Base-by-base conservation (phyloP, 2,888 invertebrate species). In the Idaea aversata region DNA sequence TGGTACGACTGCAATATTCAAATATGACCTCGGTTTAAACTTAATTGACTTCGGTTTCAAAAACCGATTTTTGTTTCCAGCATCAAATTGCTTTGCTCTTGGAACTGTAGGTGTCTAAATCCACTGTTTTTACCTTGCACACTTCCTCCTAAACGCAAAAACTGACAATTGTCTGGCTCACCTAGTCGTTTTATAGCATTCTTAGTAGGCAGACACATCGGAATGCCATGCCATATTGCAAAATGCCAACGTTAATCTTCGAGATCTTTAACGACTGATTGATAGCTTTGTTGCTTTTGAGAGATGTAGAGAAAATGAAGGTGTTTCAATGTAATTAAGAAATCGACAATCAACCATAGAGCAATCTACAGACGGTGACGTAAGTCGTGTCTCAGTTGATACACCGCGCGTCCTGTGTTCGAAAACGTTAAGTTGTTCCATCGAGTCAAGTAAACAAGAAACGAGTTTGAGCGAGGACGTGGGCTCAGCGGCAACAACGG, bases 391-490 rank as follows among this genome's bases (percentile, higher is more conserved):
- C 80, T 77, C 70, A 77, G 73, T 78, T 80, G 78, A 82, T 81
- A 81, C 80, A 80, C 80, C 80, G 47, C 25, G 77, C 88, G 85
- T 86, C 86, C 88, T 83, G 85, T 82, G 81, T 86, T 84, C 80
- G 77, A 75, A 81, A 85, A 84, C 84, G 85, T 86, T 86, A 87
- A 87, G 87, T 87, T 87, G 78, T 85, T 85, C 84, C 84, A 84
- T 84, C 81, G 81, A 75, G 78, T 74, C 86, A 84, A 90, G 90
- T 91, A 90, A 91, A 92, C 90, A 92, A 85, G 83, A 91, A 92
- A 92, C 92, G 85, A 87, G 92, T 92, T 91, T 91, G 83, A 84
- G 77, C 79, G 79, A 91, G 91, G 91, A 91, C 91, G 91, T 89
- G 87, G 88, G 88, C 84, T 80, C 47, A 47, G 47, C 4, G 36